Base-by-base conservation (phyloP, 2,888 invertebrate species). In the Hypomecis punctinalis region DNA sequence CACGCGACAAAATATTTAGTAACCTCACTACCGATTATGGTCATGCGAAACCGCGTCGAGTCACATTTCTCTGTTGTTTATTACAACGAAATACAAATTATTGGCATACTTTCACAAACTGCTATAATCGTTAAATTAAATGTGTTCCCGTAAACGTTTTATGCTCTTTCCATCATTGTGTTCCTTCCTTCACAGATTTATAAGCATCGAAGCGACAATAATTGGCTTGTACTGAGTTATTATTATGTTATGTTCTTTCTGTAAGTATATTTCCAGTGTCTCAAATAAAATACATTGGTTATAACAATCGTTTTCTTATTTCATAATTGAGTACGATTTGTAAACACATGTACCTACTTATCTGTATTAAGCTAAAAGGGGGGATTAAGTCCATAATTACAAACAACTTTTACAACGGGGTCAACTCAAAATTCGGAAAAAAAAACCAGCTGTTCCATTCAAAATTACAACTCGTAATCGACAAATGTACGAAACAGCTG, bases 1-100 rank as follows among this genome's bases (percentile, higher is more conserved):
- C 88, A 88, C 88, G 88, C 88, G 84, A 88, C 87, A 78, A 82
- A 84, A 84, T 86, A 84, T 85, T 87, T 85, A 83, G 83, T 81
- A 76, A 81, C 80, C 74, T 47, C 53, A 43, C 49, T 46, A 46
- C 61, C 61, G 82, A 86, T 84, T 84, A 83, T 73, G 68, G 77
- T 76, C 86, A 85, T 86, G 86, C 86, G 72, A 85, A 82, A 81
- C 78, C 75, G 73, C 77, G 72, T 74, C 79, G 78, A 81, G 73
- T 76, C 73, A 69, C 75, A 75, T 78, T 83, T 78, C 78, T 76
- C 73, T 68, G 69, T 79, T 79, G 77, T 81, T 82, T 78, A 75
- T 77, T 74, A 72, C 70, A 63, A 69, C 71, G 56, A 53, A 76
- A 74, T 74, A 72, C 72, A 72, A 75, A 63, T 62, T 42, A 65